These are phyloP conservation scores for Nemotelus pantherinus DNA, from an alignment of 2,888 invertebrate species.

Conservation along the genomic window DNA sequence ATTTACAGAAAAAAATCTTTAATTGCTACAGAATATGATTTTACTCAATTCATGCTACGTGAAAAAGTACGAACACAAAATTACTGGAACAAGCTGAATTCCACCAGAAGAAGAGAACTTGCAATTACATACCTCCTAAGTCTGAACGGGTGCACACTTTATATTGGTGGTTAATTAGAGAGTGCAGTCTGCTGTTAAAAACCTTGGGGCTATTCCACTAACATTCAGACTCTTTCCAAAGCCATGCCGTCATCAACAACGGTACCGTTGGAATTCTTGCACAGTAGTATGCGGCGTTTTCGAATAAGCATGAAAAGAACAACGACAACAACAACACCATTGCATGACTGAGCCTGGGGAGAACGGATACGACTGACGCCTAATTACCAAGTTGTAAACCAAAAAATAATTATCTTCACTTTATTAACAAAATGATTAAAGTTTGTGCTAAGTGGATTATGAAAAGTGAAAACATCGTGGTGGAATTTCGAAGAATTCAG, in stretches of 20 bases:
- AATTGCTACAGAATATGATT: conserved; percentile 35
- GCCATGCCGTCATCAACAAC: too few relatives aligned
- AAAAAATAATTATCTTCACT: conserved; percentile 42
- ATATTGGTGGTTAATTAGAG: conserved; percentile 22
- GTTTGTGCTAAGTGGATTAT: conserved; percentile 38
- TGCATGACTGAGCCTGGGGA: not conserved
- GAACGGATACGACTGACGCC: not conserved
- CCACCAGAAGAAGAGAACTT: not conserved
- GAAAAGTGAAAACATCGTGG: conserved; percentile 24
- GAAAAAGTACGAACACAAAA: not conserved
- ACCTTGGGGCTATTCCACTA: not conserved
- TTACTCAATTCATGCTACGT: not conserved
- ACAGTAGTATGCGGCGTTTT: not conserved
- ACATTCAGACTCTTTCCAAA: too few relatives aligned
- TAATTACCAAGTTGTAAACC: conserved; percentile 42
- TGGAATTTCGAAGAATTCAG: conserved; percentile 16
- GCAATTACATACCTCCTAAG: not conserved
- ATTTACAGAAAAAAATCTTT: conserved; percentile 24
- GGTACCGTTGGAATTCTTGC: not conserved
- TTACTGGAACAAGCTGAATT: not conserved
- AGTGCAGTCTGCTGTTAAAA: conserved; percentile 25
- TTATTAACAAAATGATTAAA: conserved; percentile 44
- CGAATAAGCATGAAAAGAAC: not conserved
- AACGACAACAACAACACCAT: conserved; percentile 8
- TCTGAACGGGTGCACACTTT: not conserved